phyloP scores from a whole-genome alignment of 2,888 invertebrate species.

The Lasioglossum vierecki region DNA sequence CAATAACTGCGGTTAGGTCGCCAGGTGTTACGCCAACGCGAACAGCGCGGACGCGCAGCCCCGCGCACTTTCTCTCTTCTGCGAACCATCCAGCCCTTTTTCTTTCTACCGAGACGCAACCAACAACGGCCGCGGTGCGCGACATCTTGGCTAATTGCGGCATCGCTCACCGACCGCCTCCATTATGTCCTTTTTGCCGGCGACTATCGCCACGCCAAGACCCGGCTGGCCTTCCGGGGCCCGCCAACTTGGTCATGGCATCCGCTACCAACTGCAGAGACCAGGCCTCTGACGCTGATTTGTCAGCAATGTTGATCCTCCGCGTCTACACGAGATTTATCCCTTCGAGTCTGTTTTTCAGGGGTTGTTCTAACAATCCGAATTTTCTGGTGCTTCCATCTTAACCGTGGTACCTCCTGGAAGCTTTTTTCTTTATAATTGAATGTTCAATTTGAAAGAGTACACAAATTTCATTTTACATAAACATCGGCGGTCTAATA shows the following conservation, averaged over 20 bases:
- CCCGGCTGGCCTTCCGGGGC: constrained; percentile 34
- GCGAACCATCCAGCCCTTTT: neutral
- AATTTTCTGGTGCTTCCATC: neutral
- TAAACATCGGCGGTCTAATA: neutral
- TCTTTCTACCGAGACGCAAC: neutral
- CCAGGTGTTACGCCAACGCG: constrained; percentile 72
- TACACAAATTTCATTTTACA: neutral
- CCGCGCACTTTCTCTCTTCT: constrained; percentile 3
- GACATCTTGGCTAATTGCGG: constrained; percentile 72
- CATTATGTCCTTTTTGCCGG: constrained; percentile 61
- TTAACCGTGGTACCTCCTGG: rapidly evolving
- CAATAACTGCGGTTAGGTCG: constrained; percentile 41
- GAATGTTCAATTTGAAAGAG: neutral
- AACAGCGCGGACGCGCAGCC: constrained; percentile 9
- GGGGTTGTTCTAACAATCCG: neutral
- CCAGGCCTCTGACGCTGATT: neutral
- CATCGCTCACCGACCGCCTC: constrained; percentile 70
- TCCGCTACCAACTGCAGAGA: constrained; percentile 35
- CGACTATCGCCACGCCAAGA: constrained; percentile 48
- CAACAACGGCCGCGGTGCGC: constrained; percentile 27
- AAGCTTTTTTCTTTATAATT: neutral
- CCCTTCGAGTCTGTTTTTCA: neutral
- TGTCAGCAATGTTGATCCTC: neutral
- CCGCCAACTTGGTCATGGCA: constrained; percentile 25
- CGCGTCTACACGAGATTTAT: neutral